Base-by-base conservation (phyloP, 2,888 invertebrate genomes). In the Exephanes ischioxanthus region DNA sequence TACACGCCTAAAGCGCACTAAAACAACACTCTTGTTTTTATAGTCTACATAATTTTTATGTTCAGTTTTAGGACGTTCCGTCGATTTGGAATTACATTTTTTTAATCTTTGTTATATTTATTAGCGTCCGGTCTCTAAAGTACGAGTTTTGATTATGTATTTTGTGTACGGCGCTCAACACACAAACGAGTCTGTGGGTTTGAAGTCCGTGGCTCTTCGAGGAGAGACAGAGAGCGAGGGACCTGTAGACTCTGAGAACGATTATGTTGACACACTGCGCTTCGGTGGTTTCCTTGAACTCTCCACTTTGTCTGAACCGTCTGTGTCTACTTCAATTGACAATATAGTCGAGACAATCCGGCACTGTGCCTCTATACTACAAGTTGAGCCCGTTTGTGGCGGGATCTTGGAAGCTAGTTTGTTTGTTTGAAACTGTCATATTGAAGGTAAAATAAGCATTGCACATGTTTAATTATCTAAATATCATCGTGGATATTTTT, bases 261-360 rank as follows among this genome's bases (percentile, higher is more conserved):
- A 78, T 78, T 78, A 79, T 79, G 73, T 83, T 79, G 83, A 79
- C 73, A 53, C 51, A 77, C 70, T 61, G 76, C 68, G 58, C 76
- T 76, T 33, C 51, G 71, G 76, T 61, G 71, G 63, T 82, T 76
- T 71, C 37, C 63, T 53, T 53, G 76, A 30, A 77, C 70, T 82
- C 75, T 61, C 73, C 51, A 33, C 73, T 80, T 73, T 80, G 73
- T 79, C 73, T 66, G 14, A n/a, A 30, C n/a, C 37, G 30, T 41
- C 41, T 67, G 73, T 76, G 45, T 70, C 70, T 48, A 48, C 81
- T 41, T 19, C n/a, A 75, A 63, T 81, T 61, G 68, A 75, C 81
- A 75, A 75, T 80, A 48, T 26, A 61, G 66, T 45, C 22, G 73
- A 73, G 63, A 73, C 66, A 53, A 55, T 45, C 73, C 11, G 26